Percentiles rank a stretch among this genome's conserved stretches.
phyloP scores from a whole-genome alignment of 2,888 invertebrate genomes.

The Aethes cnicana region DNA sequence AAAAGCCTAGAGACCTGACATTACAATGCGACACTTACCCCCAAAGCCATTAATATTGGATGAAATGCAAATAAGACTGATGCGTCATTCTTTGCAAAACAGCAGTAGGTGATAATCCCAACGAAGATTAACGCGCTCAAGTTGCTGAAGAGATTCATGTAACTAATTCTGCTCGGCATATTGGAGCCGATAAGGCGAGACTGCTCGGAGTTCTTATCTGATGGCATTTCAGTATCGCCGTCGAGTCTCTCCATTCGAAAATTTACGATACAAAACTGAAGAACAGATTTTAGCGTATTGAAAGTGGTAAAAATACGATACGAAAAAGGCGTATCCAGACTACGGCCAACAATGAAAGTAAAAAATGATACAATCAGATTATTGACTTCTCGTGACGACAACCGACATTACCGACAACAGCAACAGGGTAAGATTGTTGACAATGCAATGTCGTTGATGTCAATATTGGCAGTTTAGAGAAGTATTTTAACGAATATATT shows the following conservation, averaged over 20 bases:
- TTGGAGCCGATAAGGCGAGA: constrained; percentile 60
- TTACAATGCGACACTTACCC: constrained; percentile 57
- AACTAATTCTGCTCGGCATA: constrained; percentile 56
- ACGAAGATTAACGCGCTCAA: constrained; percentile 59
- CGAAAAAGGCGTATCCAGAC: constrained; percentile 13
- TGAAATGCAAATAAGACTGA: constrained; percentile 72
- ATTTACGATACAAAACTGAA: neutral
- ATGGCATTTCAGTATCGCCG: constrained; percentile 24
- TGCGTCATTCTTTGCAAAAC: constrained; percentile 53
- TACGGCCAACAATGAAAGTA: constrained; percentile 1
- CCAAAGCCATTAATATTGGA: constrained; percentile 71
- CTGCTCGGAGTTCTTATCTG: constrained; percentile 61
- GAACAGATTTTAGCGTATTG: too few relatives aligned
- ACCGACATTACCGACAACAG: too few relatives aligned
- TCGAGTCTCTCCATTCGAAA: constrained; percentile 27
- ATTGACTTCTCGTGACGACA: constrained; percentile 27
- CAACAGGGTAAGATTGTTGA: constrained; percentile 13
- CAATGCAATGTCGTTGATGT: neutral
- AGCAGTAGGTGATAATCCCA: constrained; percentile 62
- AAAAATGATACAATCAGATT: constrained; percentile 25
- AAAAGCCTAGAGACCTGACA: too few relatives aligned
- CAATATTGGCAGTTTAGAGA: neutral
- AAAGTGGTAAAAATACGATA: too few relatives aligned
- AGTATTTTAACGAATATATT: too few relatives aligned
- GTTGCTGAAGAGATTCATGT: constrained; percentile 66